Evolutionary conservation across 2,888 invertebrate genomes (phyloP).

Genomic region (Diaprepes abbreviatus): DNA sequence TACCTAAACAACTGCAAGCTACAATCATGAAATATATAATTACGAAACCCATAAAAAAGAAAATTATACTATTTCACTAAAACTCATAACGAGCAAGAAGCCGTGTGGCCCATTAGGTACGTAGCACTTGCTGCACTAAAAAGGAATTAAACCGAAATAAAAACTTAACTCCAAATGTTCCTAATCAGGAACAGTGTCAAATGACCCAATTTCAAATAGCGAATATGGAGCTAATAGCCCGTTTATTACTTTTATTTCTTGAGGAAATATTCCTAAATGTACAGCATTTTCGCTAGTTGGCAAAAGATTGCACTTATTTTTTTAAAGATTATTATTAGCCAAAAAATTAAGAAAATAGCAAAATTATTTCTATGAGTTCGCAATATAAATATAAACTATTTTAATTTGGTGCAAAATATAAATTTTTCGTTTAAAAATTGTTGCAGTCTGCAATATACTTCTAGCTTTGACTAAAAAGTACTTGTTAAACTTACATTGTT

Average conservation of each 20-base stretch:
- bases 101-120: conserved; percentile 8
- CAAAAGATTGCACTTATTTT: no score
- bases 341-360: no score
- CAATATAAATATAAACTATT: no score
- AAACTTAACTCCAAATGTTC: conserved; percentile 17
- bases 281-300: neutral
- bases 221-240: conserved; percentile 2
- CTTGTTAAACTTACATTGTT: no score
- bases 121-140: conserved; percentile 12
- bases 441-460: no score
- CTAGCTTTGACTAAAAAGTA: no score
- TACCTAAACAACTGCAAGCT: no score
- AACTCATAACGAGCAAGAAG: conserved; percentile 25
- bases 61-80: neutral
- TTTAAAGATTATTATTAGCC: no score
- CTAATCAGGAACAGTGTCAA: conserved; percentile 20
- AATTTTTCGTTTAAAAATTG: no score
- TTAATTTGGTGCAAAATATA: no score
- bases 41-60: neutral
- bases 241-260: neutral
- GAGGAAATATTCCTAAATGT: neutral
- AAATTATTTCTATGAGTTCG: no score
- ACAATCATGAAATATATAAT: no score
- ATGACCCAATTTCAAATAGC: conserved; percentile 10
- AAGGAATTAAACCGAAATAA: conserved; percentile 23